These are phyloP conservation scores for Phaetusa simplex DNA, from an alignment of 2,113 vertebrate genomes.

Conservation along the genomic window DNA sequence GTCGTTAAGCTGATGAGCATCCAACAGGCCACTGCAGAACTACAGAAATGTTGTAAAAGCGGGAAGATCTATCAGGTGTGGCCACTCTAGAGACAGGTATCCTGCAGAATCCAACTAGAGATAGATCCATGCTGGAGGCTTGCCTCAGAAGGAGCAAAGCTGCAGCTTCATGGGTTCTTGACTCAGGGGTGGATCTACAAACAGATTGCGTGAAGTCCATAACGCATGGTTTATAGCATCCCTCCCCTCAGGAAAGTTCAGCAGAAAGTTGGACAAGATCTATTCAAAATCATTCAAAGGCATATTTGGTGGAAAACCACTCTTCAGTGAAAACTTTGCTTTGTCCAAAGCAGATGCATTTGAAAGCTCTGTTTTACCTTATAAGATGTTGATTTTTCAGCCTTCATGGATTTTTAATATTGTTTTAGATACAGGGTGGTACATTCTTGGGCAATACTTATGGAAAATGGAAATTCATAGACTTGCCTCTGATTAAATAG, in stretches of 20 bases:
- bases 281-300: background rate
- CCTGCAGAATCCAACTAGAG: background rate
- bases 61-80: background rate
- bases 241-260: background rate
- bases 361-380: background rate
- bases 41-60: background rate
- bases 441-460: background rate
- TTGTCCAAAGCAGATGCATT: background rate
- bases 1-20: background rate
- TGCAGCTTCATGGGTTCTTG: background rate
- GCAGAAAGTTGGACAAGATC: background rate
- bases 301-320: background rate
- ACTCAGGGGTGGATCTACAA: background rate
- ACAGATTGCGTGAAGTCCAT: background rate
- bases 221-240: background rate
- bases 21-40: background rate
- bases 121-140: rapidly evolving
- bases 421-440: background rate
- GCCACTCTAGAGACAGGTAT: rapidly evolving
- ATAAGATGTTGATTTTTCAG: background rate
- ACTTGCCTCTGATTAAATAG: background rate
- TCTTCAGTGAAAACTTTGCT: background rate
- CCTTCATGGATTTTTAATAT: background rate
- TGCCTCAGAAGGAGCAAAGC: background rate
- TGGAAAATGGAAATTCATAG: background rate